A percentile compares a stretch with the other conserved stretches of the same genome.
Evolutionary conservation across 2,797 vertebrate species (phyloP).

Genomic region (Coregonus sp.): DNA sequence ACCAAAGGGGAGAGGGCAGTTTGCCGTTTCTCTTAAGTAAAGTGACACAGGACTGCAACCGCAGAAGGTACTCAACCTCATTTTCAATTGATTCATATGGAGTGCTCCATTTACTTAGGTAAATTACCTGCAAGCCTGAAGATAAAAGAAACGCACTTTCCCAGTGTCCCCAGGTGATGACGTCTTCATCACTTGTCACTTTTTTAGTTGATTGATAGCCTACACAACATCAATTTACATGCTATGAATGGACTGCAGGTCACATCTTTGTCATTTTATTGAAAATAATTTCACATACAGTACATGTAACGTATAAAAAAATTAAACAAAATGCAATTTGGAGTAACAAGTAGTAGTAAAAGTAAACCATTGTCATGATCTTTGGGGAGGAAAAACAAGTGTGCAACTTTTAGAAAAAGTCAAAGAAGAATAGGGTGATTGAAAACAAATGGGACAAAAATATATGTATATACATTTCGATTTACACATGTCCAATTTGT

Average conservation of each 20-base stretch:
- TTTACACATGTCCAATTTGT: too few relatives aligned
- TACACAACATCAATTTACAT: too few relatives aligned
- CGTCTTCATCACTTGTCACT: background rate
- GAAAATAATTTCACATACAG: slow-evolving; percentile 59
- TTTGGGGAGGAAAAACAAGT: slow-evolving; percentile 49
- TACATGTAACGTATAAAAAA: slow-evolving; percentile 43
- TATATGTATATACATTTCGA: too few relatives aligned
- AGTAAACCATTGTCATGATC: slow-evolving; percentile 38
- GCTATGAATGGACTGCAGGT: background rate
- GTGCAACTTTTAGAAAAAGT: slow-evolving; percentile 48
- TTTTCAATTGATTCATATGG: too few relatives aligned
- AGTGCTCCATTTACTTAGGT: too few relatives aligned
- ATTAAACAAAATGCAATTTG: slow-evolving; percentile 40
- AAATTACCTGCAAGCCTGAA: too few relatives aligned
- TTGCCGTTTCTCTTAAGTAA: too few relatives aligned
- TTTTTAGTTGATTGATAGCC: too few relatives aligned
- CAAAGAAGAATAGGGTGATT: slow-evolving; percentile 21
- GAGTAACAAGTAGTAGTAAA: slow-evolving; percentile 30
- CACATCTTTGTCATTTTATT: slow-evolving; percentile 65
- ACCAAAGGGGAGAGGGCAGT: background rate
- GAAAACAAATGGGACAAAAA: slow-evolving; percentile 1
- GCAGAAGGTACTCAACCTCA: too few relatives aligned
- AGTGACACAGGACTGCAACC: too few relatives aligned
- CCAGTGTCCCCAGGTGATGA: too few relatives aligned
- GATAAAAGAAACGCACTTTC: too few relatives aligned